Evolutionary conservation across 2,888 invertebrate species (phyloP).

Genomic region (Linnaemya tessellans): DNA sequence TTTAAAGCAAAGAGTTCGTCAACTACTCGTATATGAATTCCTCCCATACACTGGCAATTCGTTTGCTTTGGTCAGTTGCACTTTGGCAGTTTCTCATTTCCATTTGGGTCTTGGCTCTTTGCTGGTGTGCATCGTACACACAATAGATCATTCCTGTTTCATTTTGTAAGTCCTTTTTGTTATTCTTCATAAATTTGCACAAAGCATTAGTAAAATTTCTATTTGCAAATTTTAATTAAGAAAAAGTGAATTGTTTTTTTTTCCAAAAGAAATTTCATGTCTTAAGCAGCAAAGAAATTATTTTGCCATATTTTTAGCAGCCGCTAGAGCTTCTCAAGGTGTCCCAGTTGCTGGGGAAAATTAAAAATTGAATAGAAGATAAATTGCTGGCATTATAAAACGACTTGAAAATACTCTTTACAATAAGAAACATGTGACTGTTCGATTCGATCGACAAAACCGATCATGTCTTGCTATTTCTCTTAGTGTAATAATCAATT

Average conservation of each 20-base stretch:
- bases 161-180: not conserved
- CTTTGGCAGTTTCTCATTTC: not conserved
- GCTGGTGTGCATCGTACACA: no score
- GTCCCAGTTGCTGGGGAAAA: constrained; percentile 44
- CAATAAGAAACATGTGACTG: no score
- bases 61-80: not conserved
- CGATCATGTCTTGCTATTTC: no score
- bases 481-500: no score
- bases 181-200: not conserved
- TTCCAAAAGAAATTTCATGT: not conserved
- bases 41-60: no score
- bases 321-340: constrained; percentile 21
- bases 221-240: constrained; percentile 10
- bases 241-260: not conserved
- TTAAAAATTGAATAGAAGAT: not conserved
- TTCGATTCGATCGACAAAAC: no score
- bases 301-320: constrained; percentile 1
- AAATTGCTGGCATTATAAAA: no score
- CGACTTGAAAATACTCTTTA: not conserved
- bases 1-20: no score
- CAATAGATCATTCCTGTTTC: not conserved
- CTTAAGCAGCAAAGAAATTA: not conserved
- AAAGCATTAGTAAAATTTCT: not conserved
- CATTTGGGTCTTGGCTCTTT: no score
- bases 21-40: no score